Conservation (phyloP, 2,888 invertebrate genomes). For the Epirrhoe tristata region DNA sequence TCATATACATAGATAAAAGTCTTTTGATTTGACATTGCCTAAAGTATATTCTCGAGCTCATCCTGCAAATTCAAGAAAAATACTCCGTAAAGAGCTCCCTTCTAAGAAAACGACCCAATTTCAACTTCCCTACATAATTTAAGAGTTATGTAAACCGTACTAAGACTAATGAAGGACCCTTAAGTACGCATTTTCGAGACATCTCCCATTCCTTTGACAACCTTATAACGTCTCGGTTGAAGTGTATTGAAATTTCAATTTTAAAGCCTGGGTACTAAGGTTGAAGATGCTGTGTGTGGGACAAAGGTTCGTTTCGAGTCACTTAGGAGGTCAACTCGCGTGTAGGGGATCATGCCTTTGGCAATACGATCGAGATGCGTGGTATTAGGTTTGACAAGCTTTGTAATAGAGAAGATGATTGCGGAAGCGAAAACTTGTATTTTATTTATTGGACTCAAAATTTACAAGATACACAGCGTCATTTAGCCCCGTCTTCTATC, state of each 20-base stretch:
- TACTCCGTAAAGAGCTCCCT: background rate
- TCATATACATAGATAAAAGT: too few species aligned
- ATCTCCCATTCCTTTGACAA: conserved; percentile 21
- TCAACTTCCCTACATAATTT: conserved; percentile 21
- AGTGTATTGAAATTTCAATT: conserved; percentile 6
- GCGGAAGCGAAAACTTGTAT: background rate
- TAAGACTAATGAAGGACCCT: conserved; percentile 17
- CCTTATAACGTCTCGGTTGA: conserved; percentile 4
- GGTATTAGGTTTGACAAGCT: conserved; percentile 14
- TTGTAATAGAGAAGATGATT: conserved; percentile 5
- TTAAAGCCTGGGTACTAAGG: background rate
- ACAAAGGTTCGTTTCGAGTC: conserved; percentile 8
- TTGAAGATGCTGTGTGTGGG: conserved; percentile 3
- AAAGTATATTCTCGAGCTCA: background rate
- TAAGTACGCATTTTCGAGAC: conserved; percentile 25
- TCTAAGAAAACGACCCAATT: conserved; percentile 2
- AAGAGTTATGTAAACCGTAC: conserved; percentile 22
- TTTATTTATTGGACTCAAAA: background rate
- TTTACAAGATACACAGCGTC: background rate
- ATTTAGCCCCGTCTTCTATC: background rate
- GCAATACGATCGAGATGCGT: conserved; percentile 18
- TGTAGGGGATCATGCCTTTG: conserved; percentile 18
- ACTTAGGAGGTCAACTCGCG: conserved; percentile 20
- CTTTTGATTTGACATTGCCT: background rate
- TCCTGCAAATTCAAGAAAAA: background rate